Evolutionary conservation across 2,888 invertebrate genomes (phyloP), one percentile per base, ranked within the genome.

Genomic region (Furcula furcula): DNA sequence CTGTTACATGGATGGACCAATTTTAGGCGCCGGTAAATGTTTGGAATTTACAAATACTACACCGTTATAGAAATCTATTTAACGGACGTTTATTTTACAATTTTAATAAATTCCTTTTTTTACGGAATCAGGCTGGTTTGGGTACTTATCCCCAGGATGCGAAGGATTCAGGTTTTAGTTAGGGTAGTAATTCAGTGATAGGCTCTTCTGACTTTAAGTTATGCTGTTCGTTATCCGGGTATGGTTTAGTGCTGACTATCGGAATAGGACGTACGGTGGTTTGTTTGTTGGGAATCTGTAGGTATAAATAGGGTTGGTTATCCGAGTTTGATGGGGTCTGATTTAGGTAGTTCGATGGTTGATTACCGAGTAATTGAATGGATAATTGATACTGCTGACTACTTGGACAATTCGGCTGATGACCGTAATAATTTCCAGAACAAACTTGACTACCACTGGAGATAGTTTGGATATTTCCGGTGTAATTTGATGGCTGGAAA

Each of bases 211-310:
- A n/a, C 29, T 43, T 31, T 27, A 40, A 38, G 29, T 52, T 40
- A n/a, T 32, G 19, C 10, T 40, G 29, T 31, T 33, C 35, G 14
- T 16, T 28, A n/a, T 28, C 32, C 9, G 40, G 18, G 15, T 35
- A 32, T 1, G 45, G 36, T n/a, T 44, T 22, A n/a, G n/a, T 49
- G 42, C 23, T 46, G 57, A 22, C 34, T 47, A 4, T 27, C 48
- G 7, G 55, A 40, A 9, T 43, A 36, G 7, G 35, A 21, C 13
- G 40, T 40, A 9, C 41, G 58, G 16, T 37, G 40, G 7, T 21
- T 27, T 4, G 49, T 47, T n/a, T 47, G 45, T 18, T 11, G 16
- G 10, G 7, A 18, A 18, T 18, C 28, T 3, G 18, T 18, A 18
- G 40, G 25, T 58, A 38, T 10, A 31, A 13, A 0, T 40, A 27